Evolutionary conservation across 1,140 invertebrate species (phyloP).

Genomic region (Hyles euphorbiae): DNA sequence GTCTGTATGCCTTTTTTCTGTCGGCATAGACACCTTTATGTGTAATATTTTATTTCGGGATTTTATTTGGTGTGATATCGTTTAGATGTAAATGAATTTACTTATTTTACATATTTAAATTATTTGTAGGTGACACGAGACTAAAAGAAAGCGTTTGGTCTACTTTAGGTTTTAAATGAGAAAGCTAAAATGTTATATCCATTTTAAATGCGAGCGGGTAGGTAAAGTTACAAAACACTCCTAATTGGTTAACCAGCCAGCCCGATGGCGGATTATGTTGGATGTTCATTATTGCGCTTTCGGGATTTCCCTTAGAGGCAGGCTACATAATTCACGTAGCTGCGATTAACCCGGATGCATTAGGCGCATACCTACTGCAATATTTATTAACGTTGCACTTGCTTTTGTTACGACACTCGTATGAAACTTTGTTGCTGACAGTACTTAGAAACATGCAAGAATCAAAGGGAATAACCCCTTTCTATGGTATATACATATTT

Average conservation of each 20-base stretch:
- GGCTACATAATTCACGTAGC: conserved; percentile 38
- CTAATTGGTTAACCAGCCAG: conserved; percentile 46
- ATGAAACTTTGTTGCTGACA: not conserved
- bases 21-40: too few relatives aligned
- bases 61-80: too few relatives aligned
- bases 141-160: too few relatives aligned
- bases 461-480: too few relatives aligned
- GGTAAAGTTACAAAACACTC: conserved; percentile 19
- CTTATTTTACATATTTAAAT: too few relatives aligned
- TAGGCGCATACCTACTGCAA: conserved; percentile 11
- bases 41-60: too few relatives aligned
- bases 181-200: not conserved
- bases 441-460: too few relatives aligned
- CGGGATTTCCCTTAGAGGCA: conserved; percentile 29
- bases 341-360: conserved; percentile 35
- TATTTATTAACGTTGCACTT: conserved; percentile 1
- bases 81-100: too few relatives aligned
- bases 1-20: conserved; percentile 1
- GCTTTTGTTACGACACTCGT: not conserved
- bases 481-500: too few relatives aligned
- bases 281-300: conserved; percentile 47
- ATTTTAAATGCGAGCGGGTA: not conserved
- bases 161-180: too few relatives aligned
- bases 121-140: too few relatives aligned
- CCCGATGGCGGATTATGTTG: conserved; percentile 31